These are phyloP conservation scores for Dolichallabes microphthalmus DNA, from an alignment of 2,113 vertebrate species.

Conservation along the genomic window DNA sequence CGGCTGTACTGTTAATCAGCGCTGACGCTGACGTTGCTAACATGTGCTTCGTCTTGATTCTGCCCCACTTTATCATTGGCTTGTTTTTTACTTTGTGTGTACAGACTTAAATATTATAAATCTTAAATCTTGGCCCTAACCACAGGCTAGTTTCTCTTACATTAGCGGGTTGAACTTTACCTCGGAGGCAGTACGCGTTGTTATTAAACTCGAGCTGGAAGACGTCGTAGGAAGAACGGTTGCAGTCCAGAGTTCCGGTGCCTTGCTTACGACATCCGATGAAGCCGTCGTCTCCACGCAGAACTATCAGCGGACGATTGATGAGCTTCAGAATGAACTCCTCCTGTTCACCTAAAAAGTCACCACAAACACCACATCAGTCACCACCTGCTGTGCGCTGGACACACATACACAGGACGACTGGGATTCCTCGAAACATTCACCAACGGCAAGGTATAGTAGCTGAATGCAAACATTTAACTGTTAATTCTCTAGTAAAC, in stretches of 20 bases:
- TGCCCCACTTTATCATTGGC: neutral
- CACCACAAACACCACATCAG: constrained; percentile 5
- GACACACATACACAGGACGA: neutral
- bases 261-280: constrained; percentile 91
- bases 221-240: constrained; percentile 90
- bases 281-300: constrained; percentile 94
- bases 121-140: no score
- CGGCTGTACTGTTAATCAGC: no score
- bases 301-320: constrained; percentile 92
- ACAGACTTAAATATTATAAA: neutral
- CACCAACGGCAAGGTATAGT: neutral
- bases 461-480: neutral
- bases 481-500: neutral
- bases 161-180: constrained; percentile 61
- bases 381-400: neutral
- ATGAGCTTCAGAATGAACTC: constrained; percentile 94
- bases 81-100: neutral
- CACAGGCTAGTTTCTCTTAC: neutral
- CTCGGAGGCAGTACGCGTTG: constrained; percentile 89
- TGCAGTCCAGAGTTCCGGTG: constrained; percentile 87
- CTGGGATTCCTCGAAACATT: neutral
- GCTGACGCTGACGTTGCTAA: neutral
- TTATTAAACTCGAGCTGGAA: constrained; percentile 90
- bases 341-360: constrained; percentile 80
- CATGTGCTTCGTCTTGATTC: neutral